Percentiles rank a stretch among this genome's conserved stretches.
Conservation (phyloP, 2,888 invertebrate species). For the Pyrocoelia pectoralis region DNA sequence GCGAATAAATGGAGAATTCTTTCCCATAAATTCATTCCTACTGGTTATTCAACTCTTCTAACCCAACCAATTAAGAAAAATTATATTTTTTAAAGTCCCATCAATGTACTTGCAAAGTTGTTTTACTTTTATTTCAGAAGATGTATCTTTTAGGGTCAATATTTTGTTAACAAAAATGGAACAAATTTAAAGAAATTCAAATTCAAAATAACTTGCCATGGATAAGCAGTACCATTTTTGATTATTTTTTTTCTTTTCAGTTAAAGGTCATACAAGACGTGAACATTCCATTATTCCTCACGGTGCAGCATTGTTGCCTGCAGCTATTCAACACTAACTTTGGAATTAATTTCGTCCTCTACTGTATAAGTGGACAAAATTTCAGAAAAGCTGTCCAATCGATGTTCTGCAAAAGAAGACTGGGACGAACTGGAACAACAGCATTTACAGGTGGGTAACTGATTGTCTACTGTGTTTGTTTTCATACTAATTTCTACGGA, state of each 20-base stretch:
- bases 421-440: slow-evolving; percentile 29
- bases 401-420: slow-evolving; percentile 36
- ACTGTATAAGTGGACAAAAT: slow-evolving; percentile 83
- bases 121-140: too few species aligned
- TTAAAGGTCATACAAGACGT: slow-evolving; percentile 60
- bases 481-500: too few species aligned
- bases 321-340: slow-evolving; percentile 83
- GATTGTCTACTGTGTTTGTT: too few species aligned
- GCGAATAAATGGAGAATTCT: too few species aligned
- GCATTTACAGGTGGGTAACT: slow-evolving; percentile 41
- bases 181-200: not conserved
- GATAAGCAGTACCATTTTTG: not conserved
- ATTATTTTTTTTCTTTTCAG: slow-evolving; percentile 45
- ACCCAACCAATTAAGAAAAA: too few species aligned
- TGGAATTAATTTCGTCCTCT: slow-evolving; percentile 83
- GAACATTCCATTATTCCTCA: slow-evolving; percentile 54
- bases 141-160: too few species aligned
- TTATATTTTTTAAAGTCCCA: too few species aligned
- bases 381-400: slow-evolving; percentile 66
- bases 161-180: too few species aligned
- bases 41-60: too few species aligned
- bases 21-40: too few species aligned
- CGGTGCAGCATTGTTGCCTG: slow-evolving; percentile 70
- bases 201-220: too few species aligned
- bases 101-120: too few species aligned